Evolutionary conservation across 2,797 vertebrate species (phyloP).

Genomic region (Eidolon dupreanum): DNA sequence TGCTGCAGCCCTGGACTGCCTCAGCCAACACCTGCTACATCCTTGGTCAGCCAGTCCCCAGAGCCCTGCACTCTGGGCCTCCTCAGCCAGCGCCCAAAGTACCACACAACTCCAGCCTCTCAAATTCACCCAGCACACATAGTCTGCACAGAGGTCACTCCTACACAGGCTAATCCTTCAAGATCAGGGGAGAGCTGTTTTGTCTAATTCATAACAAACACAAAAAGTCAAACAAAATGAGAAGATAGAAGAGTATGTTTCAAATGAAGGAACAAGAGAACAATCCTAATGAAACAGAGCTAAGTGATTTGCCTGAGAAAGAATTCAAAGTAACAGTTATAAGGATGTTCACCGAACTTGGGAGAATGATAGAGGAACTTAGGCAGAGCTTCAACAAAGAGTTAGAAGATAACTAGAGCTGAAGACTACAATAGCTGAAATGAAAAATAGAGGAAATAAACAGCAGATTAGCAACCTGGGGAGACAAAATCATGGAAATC

Average conservation of each 20-base stretch:
- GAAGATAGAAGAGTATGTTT: not conserved
- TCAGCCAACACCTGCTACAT: not conserved
- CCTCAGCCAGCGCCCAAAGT: not conserved
- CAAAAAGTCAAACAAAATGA: not conserved
- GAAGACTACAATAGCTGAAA: not conserved
- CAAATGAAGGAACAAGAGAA: not conserved
- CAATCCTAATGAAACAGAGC: not conserved
- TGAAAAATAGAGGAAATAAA: not conserved
- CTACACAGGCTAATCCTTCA: not conserved
- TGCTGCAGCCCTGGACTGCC: too few species aligned
- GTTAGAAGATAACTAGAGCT: not conserved
- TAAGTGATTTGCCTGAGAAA: not conserved
- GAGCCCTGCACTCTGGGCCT: too few species aligned
- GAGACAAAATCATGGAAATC: not conserved
- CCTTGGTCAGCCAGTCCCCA: not conserved
- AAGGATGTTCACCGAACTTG: not conserved
- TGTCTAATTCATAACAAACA: not conserved
- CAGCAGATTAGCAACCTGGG: not conserved
- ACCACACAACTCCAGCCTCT: not conserved
- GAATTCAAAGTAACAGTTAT: not conserved
- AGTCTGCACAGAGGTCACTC: not conserved
- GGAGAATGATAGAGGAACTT: not conserved
- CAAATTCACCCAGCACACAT: not conserved
- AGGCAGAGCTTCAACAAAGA: not conserved
- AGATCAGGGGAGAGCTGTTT: not conserved